Base-by-base conservation (phyloP, 2,888 invertebrate genomes). In the Eilema sororculum region DNA sequence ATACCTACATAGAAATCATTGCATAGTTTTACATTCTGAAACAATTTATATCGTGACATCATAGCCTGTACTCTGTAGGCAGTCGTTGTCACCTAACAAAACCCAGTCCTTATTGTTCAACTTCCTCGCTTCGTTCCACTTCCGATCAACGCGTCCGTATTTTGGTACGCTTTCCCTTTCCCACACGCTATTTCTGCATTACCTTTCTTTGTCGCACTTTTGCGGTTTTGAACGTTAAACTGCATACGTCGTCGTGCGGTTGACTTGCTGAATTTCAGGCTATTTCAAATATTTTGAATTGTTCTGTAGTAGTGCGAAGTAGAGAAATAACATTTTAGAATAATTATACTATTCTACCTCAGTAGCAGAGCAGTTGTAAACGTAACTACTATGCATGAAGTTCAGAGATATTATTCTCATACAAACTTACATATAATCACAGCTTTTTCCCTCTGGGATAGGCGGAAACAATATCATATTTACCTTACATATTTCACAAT, bases 1-100 rank as follows among this genome's bases (percentile, higher is more conserved):
- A 28, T 28, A 28, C 28, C 28, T n/a, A n/a, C n/a, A n/a, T n/a
- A n/a, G n/a, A n/a, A n/a, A n/a, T 3, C 13, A 16, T 16, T 6
- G 20, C 6, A 20, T 46, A 20, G 52, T 52, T n/a, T 9, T 20
- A 52, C 8, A 52, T 52, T n/a, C 52, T 52, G 52, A 9, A 52
- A 9, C 52, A 52, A 52, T n/a, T 52, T 52, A 9, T n/a, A 52
- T 52, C 9, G 9, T 52, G 52, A 52, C 24, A 9, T 24, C 41
- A 41, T 16, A 61, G 65, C 68, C 71, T 69, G 66, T 68, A 71
- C 74, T 65, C 74, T 37, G 64, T 81, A 73, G 75, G 68, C 74
- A 72, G 76, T 73, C 72, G 84, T 84, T 84, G 78, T 82, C 78
- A 77, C 78, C 75, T 75, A 76, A 84, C 84, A 84, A 84, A 84